A percentile compares a stretch with the other conserved stretches of the same genome.
phyloP scores from a whole-genome alignment of 2,797 vertebrate species.

The Sebastes taczanowskii region DNA sequence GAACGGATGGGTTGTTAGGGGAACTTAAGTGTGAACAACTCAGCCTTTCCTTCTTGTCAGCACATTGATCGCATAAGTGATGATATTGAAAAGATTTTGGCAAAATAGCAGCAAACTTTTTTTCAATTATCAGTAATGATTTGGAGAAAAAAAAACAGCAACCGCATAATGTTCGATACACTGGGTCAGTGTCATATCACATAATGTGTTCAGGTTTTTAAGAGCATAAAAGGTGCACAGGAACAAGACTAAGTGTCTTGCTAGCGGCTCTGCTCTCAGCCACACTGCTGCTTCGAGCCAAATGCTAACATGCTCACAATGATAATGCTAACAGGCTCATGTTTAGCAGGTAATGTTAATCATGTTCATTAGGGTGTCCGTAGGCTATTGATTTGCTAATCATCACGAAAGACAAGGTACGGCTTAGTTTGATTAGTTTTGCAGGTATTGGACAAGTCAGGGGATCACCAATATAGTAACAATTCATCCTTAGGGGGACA shows the following conservation, averaged over 20 bases:
- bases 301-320: too few species aligned
- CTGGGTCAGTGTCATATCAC: background rate
- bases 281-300: too few species aligned
- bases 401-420: too few species aligned
- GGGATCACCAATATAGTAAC: too few species aligned
- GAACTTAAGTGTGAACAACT: conserved; percentile 42
- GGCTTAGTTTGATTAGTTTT: too few species aligned
- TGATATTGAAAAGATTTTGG: conserved; percentile 22
- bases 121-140: background rate
- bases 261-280: too few species aligned
- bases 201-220: background rate
- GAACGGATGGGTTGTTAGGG: conserved; percentile 11
- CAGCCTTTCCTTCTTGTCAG: conserved; percentile 22
- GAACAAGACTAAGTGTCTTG: background rate
- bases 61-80: conserved; percentile 22
- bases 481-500: too few species aligned
- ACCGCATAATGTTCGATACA: background rate
- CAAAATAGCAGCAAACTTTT: background rate
- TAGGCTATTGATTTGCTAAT: too few species aligned
- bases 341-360: too few species aligned
- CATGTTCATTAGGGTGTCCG: too few species aligned
- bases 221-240: background rate
- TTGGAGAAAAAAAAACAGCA: background rate
- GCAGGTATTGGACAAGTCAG: too few species aligned
- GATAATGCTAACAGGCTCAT: too few species aligned